Percentiles rank a stretch among this genome's conserved stretches.
phyloP scores from a whole-genome alignment of 2,888 invertebrate species.

The Drosophila hawaiiensis region DNA sequence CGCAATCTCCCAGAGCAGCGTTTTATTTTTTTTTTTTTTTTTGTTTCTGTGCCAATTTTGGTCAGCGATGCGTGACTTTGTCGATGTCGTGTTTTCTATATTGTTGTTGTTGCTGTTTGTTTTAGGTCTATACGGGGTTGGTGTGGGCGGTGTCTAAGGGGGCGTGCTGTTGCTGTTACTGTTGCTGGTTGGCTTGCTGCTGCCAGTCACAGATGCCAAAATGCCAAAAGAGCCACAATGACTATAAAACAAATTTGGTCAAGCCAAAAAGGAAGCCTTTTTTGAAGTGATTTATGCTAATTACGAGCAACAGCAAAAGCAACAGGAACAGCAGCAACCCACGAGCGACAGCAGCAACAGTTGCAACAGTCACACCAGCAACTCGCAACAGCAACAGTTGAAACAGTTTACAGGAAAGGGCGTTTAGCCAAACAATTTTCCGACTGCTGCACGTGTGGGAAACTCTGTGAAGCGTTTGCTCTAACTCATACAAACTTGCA shows the following conservation, averaged over 20 bases:
- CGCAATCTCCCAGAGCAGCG: constrained; percentile 56
- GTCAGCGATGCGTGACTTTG: constrained; percentile 80
- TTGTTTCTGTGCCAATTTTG: constrained; percentile 72
- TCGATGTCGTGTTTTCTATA: constrained; percentile 72
- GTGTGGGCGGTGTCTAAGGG: constrained; percentile 26
- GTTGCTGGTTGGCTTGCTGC: constrained; percentile 23
- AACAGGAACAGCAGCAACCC: constrained; percentile 30
- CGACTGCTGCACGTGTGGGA: constrained; percentile 67
- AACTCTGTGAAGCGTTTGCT: constrained; percentile 37
- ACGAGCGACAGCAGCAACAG: constrained; percentile 59
- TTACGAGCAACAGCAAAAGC: constrained; percentile 63
- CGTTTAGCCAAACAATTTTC: constrained; percentile 77
- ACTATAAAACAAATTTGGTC: constrained; percentile 80
- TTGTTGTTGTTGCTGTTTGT: constrained; percentile 29
- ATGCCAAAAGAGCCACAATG: constrained; percentile 75
- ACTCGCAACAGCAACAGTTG: constrained; percentile 29
- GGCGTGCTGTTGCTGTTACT: constrained; percentile 12
- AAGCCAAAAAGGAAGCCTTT: constrained; percentile 78
- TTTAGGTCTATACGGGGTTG: constrained; percentile 23
- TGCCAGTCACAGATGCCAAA: constrained; percentile 77
- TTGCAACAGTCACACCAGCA: constrained; percentile 36
- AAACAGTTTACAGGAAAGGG: constrained; percentile 65
- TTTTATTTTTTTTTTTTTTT: neutral
- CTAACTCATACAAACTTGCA: constrained; percentile 31
- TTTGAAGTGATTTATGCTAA: constrained; percentile 81